Percentiles rank a stretch among this genome's conserved stretches.
These are phyloP conservation scores for Chrosomus eos DNA, from an alignment of 2,797 vertebrate species.

Conservation along the genomic window DNA sequence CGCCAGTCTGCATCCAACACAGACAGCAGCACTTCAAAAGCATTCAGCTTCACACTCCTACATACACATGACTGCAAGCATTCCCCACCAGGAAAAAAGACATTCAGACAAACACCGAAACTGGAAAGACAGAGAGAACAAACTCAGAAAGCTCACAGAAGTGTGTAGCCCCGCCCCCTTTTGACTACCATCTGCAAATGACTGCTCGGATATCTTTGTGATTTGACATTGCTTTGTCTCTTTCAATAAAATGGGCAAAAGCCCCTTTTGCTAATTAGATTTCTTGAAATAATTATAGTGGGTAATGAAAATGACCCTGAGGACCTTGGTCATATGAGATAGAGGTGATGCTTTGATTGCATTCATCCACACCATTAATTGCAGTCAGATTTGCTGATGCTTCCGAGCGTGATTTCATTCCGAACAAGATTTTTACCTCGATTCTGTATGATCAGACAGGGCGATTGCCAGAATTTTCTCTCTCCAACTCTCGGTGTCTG, in stretches of 20 bases:
- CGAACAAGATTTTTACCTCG: slow-evolving; percentile 30
- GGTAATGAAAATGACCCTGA: slow-evolving; percentile 76
- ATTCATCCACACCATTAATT: slow-evolving; percentile 70
- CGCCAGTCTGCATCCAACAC: slow-evolving; percentile 54
- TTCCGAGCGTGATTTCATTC: slow-evolving; percentile 57
- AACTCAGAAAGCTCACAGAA: slow-evolving; percentile 26
- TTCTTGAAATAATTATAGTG: slow-evolving; percentile 74
- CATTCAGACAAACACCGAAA: slow-evolving; percentile 23
- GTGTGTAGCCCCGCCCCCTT: slow-evolving; percentile 11
- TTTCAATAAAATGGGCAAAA: slow-evolving; percentile 65
- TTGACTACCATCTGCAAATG: slow-evolving; percentile 3
- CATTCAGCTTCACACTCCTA: slow-evolving; percentile 35
- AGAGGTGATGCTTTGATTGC: slow-evolving; percentile 70
- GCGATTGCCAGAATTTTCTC: slow-evolving; percentile 37
- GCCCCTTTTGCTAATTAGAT: slow-evolving; percentile 66
- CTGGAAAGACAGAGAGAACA: slow-evolving; percentile 26
- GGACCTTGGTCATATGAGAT: slow-evolving; percentile 69
- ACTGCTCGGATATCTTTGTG: slow-evolving; percentile 37
- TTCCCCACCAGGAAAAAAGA: slow-evolving; percentile 14
- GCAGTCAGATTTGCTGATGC: slow-evolving; percentile 64
- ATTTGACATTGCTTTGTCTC: slow-evolving; percentile 69
- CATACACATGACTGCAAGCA: slow-evolving; percentile 36
- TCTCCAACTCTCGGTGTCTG: slow-evolving; percentile 8
- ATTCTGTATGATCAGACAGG: slow-evolving; percentile 43
- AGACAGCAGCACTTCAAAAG: slow-evolving; percentile 53